Percentiles rank a stretch among this genome's conserved stretches.
Evolutionary conservation across 2,888 invertebrate species (phyloP).

Genomic region (Carterocephalus palaemon): DNA sequence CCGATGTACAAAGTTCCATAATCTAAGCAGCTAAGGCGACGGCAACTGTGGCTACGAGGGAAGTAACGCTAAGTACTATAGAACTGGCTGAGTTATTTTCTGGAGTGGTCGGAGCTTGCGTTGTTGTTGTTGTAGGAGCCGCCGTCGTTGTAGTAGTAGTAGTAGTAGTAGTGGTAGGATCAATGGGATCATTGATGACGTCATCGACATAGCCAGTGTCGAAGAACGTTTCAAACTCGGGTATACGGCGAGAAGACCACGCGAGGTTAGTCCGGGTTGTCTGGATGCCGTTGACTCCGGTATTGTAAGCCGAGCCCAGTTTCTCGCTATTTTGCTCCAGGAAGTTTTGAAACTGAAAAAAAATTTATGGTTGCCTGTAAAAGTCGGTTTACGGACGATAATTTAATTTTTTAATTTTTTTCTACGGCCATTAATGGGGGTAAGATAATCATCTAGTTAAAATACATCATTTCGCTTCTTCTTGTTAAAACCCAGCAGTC

Average conservation of each 20-base stretch:
- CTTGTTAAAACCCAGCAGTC: too few species aligned
- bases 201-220: conserved; percentile 56
- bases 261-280: conserved; percentile 45
- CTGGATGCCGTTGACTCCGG: conserved; percentile 41
- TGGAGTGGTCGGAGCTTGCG: not conserved
- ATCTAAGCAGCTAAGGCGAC: conserved; percentile 40
- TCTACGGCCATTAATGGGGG: too few species aligned
- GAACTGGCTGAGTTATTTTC: conserved; percentile 44
- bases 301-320: conserved; percentile 48
- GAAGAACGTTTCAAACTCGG: conserved; percentile 52
- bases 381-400: too few species aligned
- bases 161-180: conserved; percentile 4
- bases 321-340: conserved; percentile 39
- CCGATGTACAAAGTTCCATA: conserved; percentile 7
- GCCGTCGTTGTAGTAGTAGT: not conserved
- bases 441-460: too few species aligned
- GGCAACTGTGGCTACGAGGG: conserved; percentile 45
- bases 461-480: too few species aligned
- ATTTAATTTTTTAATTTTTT: too few species aligned
- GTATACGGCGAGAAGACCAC: conserved; percentile 47
- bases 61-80: conserved; percentile 48
- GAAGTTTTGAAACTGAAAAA: conserved; percentile 57
- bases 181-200: conserved; percentile 35
- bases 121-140: not conserved
- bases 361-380: too few species aligned